Evolutionary conservation across 2,113 vertebrate genomes (phyloP).

Genomic region (Carassius carassius): DNA sequence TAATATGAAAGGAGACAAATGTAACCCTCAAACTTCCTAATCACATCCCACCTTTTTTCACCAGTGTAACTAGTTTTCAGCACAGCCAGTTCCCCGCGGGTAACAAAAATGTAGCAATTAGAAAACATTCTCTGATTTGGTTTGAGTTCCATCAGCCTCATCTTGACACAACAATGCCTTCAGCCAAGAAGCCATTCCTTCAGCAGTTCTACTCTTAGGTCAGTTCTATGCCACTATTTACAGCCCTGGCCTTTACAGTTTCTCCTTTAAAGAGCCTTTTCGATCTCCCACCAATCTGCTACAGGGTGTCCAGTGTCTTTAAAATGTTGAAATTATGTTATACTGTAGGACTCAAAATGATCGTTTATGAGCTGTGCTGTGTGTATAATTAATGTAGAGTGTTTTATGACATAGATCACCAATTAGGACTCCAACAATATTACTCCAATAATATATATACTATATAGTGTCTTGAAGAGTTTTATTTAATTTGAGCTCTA

Average conservation of each 20-base stretch:
- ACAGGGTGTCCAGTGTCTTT: not conserved
- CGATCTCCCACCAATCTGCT: not conserved
- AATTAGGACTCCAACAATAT: not conserved
- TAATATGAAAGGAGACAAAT: not conserved
- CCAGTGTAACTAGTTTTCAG: not conserved
- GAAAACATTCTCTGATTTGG: slow-evolving; percentile 34
- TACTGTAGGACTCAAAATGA: not conserved
- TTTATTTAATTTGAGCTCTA: not conserved
- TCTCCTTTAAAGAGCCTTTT: slow-evolving; percentile 32
- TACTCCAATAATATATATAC: not conserved
- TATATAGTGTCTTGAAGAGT: not conserved
- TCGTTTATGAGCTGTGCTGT: not conserved
- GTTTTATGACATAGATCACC: not conserved
- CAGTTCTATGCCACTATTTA: slow-evolving; percentile 47
- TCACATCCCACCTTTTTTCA: not conserved
- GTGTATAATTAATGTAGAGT: not conserved
- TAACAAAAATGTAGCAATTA: no score
- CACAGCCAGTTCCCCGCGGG: not conserved
- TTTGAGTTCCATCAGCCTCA: slow-evolving; percentile 96
- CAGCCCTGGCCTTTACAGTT: slow-evolving; percentile 35
- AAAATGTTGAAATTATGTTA: not conserved
- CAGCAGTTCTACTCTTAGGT: slow-evolving; percentile 99
- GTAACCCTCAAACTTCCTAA: not conserved
- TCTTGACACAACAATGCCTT: slow-evolving; percentile 94
- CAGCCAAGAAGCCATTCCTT: slow-evolving; percentile 98